Base-by-base conservation (phyloP, 2,888 invertebrate genomes). In the Trissolcus brochymenae region DNA sequence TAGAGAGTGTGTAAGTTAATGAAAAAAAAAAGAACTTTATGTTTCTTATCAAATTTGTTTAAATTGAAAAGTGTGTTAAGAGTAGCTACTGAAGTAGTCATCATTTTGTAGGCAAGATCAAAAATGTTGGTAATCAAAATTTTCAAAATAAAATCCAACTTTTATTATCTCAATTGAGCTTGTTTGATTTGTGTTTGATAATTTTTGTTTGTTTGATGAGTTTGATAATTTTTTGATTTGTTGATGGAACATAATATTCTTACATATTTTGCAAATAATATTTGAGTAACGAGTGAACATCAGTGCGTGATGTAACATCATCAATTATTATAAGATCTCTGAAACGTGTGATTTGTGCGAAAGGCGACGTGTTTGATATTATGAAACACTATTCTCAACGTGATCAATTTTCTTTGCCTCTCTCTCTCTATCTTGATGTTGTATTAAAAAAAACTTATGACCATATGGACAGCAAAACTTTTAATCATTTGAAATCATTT, bases 381-480 rank as follows among this genome's bases (percentile, higher is more conserved):
- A 74, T 57, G 67, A 67, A 74, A 74, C 74, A 57, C 21, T 62
- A 53, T 67, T 74, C 57, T 56, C 67, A 74, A 74, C 56, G 61
- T 61, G 29, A 49, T 29, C 21, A 40, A 41, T 71, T 61, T 68
- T 70, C 64, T 64, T 17, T 53, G 17, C 17, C 59, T 14, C n/a
- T 16, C 19, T 41, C 19, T 41, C 19, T 16, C 56, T 64, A 62
- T 57, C 60, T 51, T 41, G 57, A 21, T 17, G 51, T n/a, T 46
- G 16, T 16, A 46, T 2, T 16, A 4, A 1, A 51, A 4, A 51
- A 56, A 60, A 46, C 16, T 61, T 62, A 56, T 25, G 14, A 21
- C 43, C 16, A 56, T 16, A 46, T 71, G 46, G n/a, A 70, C 61
- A 29, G 61, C 14, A n/a, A 25, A 49, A 17, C 55, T n/a, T n/a